Evolutionary conservation across 2,113 vertebrate species (phyloP).

Genomic region (Catharus minimus): DNA sequence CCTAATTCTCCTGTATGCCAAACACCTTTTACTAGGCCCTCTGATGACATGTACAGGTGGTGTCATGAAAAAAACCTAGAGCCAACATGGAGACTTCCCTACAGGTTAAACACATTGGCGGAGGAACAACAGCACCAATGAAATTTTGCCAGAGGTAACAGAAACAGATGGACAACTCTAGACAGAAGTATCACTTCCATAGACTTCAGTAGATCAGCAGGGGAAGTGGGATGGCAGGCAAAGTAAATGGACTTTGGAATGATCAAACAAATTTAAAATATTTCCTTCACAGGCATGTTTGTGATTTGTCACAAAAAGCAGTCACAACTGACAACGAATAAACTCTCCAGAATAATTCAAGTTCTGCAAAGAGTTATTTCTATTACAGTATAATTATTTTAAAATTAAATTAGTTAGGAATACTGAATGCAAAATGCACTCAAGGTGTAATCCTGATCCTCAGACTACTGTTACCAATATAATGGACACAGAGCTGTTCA

Average conservation of each 20-base stretch:
- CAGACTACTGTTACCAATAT: neutral
- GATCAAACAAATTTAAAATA: neutral
- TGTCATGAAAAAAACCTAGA: neutral
- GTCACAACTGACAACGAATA: neutral
- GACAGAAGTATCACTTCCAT: neutral
- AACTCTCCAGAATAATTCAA: neutral
- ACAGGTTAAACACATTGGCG: neutral
- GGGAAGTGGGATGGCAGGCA: neutral
- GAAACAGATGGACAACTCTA: neutral
- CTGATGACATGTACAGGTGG: neutral
- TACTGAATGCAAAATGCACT: neutral
- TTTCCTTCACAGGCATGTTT: neutral
- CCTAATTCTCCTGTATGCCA: neutral
- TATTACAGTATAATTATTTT: neutral
- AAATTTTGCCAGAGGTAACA: neutral
- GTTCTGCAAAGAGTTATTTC: neutral
- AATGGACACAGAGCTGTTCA: neutral
- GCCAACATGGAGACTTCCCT: neutral
- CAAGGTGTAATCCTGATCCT: neutral
- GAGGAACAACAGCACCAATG: neutral
- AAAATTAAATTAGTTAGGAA: neutral
- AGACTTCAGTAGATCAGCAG: neutral
- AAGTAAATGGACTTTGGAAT: neutral
- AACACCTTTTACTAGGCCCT: neutral
- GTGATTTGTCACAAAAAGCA: neutral